Evolutionary conservation across 2,888 invertebrate genomes (phyloP).

Genomic region (Nymphalis c-album): DNA sequence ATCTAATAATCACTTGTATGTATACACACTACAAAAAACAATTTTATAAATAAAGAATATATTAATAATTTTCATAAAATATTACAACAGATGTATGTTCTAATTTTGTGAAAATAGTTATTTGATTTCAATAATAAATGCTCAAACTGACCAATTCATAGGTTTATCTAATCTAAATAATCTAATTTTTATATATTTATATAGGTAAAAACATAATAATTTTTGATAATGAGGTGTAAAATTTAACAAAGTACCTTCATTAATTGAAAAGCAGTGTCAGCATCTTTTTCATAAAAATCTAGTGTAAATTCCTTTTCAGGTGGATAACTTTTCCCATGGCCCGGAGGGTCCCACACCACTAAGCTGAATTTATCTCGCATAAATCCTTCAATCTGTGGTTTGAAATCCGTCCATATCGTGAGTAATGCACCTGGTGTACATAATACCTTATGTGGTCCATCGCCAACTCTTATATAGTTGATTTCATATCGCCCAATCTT

Average conservation of each 20-base stretch:
- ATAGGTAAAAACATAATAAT: too few relatives aligned
- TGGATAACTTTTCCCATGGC: constrained; percentile 92
- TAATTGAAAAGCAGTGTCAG: constrained; percentile 84
- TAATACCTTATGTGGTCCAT: constrained; percentile 83
- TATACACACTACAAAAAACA: too few relatives aligned
- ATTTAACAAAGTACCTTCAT: constrained; percentile 81
- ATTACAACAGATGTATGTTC: too few relatives aligned
- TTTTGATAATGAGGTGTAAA: too few relatives aligned
- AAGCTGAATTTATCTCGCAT: constrained; percentile 83
- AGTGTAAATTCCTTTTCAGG: constrained; percentile 86
- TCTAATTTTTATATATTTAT: too few relatives aligned
- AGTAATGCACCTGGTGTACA: constrained; percentile 92
- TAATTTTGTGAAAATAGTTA: too few relatives aligned
- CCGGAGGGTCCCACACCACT: constrained; percentile 92
- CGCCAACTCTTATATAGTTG: constrained; percentile 82
- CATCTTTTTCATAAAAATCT: constrained; percentile 89
- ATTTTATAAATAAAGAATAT: too few relatives aligned
- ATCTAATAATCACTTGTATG: too few relatives aligned
- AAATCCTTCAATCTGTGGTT: constrained; percentile 86
- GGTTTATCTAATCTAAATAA: too few relatives aligned
- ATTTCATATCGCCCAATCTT: constrained; percentile 81
- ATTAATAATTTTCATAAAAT: too few relatives aligned
- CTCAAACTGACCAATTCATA: too few relatives aligned
- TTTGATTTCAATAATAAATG: too few relatives aligned
- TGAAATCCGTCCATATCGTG: constrained; percentile 91